Base-by-base conservation (phyloP, 1,140 invertebrate genomes). In the Drosophila auraria region DNA sequence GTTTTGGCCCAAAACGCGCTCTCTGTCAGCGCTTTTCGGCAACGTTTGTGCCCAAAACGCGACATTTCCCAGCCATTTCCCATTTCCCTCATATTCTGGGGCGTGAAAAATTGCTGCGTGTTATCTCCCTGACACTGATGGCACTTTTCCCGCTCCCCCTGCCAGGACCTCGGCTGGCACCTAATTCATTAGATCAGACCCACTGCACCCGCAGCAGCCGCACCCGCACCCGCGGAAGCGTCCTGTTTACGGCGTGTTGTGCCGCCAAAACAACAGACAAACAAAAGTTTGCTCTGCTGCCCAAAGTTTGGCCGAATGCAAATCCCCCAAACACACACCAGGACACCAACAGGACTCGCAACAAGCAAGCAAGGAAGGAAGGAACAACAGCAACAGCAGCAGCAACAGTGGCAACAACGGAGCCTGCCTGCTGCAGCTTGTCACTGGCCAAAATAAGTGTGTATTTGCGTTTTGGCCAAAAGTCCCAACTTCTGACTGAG, bases 251-350 rank as follows among this genome's bases (percentile, higher is more conserved):
- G 56, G 15, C 44, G 47, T 77, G 64, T 64, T 63, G 58, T 54
- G 72, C 72, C 70, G 72, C 72, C 72, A 74, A 72, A 75, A 75
- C 72, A 75, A 78, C 75, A 78, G 60, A 57, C 63, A 78, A 68
- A 68, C 75, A 78, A 77, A 77, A 78, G 63, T 74, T 78, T 61
- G 54, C 54, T 57, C 38, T 56, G 64, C 33, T 54, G 25, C 42
- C 57, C 75, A 78, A 78, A 78, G 70, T 75, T 57, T 75, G 50
- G 25, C 44, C 71, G 45, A 75, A 75, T 75, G 72, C 72, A 75
- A 74, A 74, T 74, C 56, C 68, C 69, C 23, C 47, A 70, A 70
- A 68, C 27, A 68, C 53, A 51, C 62, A 36, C 45, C 36, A 49
- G 44, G 30, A 14, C n/a, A 53, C 1, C 53, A 15, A 1, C 17